Conservation (phyloP, 2,113 vertebrate genomes). For the Lophochroa leadbeateri region DNA sequence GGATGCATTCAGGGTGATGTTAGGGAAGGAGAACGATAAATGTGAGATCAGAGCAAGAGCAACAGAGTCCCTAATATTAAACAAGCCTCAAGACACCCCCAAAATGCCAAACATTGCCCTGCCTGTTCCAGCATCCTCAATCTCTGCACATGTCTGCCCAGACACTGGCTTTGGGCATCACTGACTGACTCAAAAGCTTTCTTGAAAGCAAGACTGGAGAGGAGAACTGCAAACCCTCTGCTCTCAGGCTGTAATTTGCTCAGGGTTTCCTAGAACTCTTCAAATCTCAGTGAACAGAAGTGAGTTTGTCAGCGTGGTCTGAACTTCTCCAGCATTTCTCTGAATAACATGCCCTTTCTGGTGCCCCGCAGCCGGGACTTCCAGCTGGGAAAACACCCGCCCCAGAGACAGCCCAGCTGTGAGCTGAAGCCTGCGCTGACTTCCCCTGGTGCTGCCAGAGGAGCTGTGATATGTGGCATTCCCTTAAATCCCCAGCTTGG, state of each 20-base stretch:
- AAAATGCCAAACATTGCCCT: not conserved
- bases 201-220: not conserved
- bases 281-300: not conserved
- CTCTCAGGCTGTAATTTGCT: fast-evolving
- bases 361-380: not conserved
- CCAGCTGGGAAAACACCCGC: not conserved
- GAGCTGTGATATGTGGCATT: fast-evolving
- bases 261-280: not conserved
- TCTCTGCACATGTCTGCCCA: not conserved
- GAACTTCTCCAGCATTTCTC: not conserved
- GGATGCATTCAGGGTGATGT: not conserved
- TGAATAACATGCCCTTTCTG: not conserved
- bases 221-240: not conserved
- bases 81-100: not conserved
- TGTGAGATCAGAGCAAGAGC: not conserved
- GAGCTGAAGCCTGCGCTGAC: not conserved
- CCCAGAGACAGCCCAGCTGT: not conserved
- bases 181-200: not conserved
- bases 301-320: not conserved
- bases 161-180: not conserved
- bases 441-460: not conserved
- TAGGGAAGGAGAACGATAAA: not conserved
- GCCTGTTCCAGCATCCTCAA: not conserved
- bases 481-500: not conserved
- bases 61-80: not conserved